phyloP scores from a whole-genome alignment of 2,113 vertebrate genomes.

The Catharus bicknelli region DNA sequence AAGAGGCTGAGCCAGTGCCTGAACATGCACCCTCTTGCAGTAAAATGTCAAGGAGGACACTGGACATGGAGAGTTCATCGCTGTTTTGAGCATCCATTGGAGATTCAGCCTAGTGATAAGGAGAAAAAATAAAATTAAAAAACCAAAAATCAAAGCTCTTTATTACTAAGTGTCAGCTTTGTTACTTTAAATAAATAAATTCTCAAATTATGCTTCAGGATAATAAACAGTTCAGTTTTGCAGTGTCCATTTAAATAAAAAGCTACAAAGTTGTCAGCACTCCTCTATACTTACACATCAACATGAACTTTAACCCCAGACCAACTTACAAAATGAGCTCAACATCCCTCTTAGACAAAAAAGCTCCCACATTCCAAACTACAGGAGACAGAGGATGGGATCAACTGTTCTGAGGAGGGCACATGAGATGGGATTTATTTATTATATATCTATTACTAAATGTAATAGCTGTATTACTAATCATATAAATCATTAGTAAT shows the following conservation, averaged over 20 bases:
- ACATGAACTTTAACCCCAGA: not conserved
- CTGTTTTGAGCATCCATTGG: constrained; percentile 74
- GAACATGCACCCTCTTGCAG: constrained; percentile 86
- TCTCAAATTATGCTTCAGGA: not conserved
- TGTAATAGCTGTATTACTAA: not conserved
- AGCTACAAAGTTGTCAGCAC: not conserved
- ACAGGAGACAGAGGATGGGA: not conserved
- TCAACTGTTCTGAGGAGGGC: not conserved
- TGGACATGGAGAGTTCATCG: constrained; percentile 83
- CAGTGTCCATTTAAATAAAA: not conserved
- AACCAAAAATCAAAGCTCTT: not conserved
- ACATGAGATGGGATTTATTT: not conserved
- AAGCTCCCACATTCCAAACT: not conserved
- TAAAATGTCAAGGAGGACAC: constrained; percentile 85
- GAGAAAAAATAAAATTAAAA: not conserved
- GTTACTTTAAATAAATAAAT: not conserved
- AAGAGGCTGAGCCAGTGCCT: constrained; percentile 84
- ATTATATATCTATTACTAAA: not conserved
- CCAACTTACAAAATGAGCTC: not conserved
- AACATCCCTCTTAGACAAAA: not conserved
- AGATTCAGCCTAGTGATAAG: constrained; percentile 11
- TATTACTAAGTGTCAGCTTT: not conserved
- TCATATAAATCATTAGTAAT: not conserved
- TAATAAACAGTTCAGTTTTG: not conserved
- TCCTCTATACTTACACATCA: not conserved